phyloP scores from a whole-genome alignment of 2,113 vertebrate genomes.

The Pampusana beccarii region DNA sequence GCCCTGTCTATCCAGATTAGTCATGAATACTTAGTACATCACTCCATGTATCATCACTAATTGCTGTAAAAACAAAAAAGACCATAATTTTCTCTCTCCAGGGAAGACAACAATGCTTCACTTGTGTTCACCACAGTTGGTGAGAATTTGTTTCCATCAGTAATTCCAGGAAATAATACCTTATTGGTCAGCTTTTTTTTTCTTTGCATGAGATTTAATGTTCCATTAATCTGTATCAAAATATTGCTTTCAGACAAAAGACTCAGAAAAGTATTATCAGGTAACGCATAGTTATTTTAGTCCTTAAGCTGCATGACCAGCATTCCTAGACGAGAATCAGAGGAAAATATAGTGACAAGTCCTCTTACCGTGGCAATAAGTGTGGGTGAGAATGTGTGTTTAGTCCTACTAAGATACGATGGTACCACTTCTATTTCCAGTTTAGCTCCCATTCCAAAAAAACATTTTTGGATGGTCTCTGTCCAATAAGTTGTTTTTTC shows the following conservation, averaged over 20 bases:
- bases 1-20: slow-evolving; percentile 76
- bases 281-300: background rate
- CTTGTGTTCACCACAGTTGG: background rate
- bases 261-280: background rate
- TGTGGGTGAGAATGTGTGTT: rapidly evolving
- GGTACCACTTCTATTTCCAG: background rate
- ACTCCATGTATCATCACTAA: slow-evolving; percentile 60
- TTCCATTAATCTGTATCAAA: background rate
- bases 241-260: background rate
- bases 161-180: background rate
- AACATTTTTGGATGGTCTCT: background rate
- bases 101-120: background rate
- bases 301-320: background rate
- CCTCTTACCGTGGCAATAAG: background rate
- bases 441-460: background rate
- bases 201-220: background rate
- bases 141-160: background rate
- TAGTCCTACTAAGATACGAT: background rate
- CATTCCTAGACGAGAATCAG: background rate
- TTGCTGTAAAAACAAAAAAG: slow-evolving; percentile 40
- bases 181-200: background rate
- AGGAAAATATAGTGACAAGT: background rate
- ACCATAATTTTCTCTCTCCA: background rate
- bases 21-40: slow-evolving; percentile 70
- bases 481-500: background rate